Evolutionary conservation across 2,888 invertebrate genomes (phyloP).

Genomic region (Saturnia pavonia): DNA sequence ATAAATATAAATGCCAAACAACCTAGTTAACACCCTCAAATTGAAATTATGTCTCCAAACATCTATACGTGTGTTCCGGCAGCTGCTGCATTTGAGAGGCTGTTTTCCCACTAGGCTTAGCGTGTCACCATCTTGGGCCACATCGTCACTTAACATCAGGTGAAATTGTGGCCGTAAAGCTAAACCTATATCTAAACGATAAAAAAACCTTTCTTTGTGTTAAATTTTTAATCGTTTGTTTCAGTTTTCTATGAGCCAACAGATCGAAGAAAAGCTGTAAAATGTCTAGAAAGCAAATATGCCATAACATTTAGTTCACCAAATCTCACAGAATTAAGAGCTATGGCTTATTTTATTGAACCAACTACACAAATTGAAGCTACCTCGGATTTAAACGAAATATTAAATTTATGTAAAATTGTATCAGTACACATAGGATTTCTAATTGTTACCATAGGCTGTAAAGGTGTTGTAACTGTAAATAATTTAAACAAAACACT

Average conservation of each 20-base stretch:
- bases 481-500: slow-evolving; percentile 30
- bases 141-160: too few relatives aligned
- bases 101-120: too few relatives aligned
- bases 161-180: too few relatives aligned
- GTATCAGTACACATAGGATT: slow-evolving; percentile 78
- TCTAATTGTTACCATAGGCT: slow-evolving; percentile 84
- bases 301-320: slow-evolving; percentile 87
- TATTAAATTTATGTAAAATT: slow-evolving; percentile 51
- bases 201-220: background rate
- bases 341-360: slow-evolving; percentile 82
- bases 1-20: too few relatives aligned
- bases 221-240: slow-evolving; percentile 57
- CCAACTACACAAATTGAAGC: slow-evolving; percentile 40
- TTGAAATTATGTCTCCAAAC: too few relatives aligned
- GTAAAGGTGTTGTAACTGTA: slow-evolving; percentile 81
- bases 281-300: slow-evolving; percentile 82
- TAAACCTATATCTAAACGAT: too few relatives aligned
- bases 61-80: too few relatives aligned
- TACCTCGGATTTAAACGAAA: slow-evolving; percentile 45
- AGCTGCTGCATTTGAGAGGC: too few relatives aligned
- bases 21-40: too few relatives aligned
- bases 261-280: slow-evolving; percentile 88
- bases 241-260: slow-evolving; percentile 96
- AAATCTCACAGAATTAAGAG: slow-evolving; percentile 88
- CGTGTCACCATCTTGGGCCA: too few relatives aligned